These are phyloP conservation scores for Desmodus rotundus DNA, from an alignment of 2,113 vertebrate genomes.

Conservation along the genomic window DNA sequence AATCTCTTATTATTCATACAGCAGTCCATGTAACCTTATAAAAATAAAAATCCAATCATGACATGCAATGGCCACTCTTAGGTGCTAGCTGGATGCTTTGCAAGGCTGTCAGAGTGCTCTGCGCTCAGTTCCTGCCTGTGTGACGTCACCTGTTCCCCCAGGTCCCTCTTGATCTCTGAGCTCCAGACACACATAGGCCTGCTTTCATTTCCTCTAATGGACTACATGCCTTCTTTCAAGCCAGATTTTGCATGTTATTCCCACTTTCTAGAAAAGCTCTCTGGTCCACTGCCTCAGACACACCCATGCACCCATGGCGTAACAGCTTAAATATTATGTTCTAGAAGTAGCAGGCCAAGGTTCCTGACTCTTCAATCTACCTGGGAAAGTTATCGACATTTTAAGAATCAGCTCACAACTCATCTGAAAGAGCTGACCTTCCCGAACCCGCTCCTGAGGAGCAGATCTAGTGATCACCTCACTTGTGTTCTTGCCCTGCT, in stretches of 20 bases:
- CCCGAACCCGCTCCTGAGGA: not conserved
- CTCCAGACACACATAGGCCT: not conserved
- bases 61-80: not conserved
- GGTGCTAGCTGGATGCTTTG: not conserved
- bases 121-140: not conserved
- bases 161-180: not conserved
- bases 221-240: not conserved
- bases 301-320: not conserved
- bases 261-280: not conserved
- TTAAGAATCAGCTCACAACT: not conserved
- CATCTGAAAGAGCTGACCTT: not conserved
- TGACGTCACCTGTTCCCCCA: not conserved
- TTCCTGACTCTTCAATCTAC: not conserved
- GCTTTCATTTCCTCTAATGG: not conserved
- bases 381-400: not conserved
- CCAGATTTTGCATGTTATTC: not conserved
- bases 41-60: not conserved
- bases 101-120: not conserved
- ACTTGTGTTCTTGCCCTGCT: not conserved
- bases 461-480: not conserved
- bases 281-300: rapidly evolving
- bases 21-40: not conserved
- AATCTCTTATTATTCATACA: not conserved
- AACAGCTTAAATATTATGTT: not conserved
- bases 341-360: not conserved